A percentile compares a stretch with the other conserved stretches of the same genome.
phyloP scores from a whole-genome alignment of 2,797 vertebrate genomes.

The Acestrorhynchus altus region DNA sequence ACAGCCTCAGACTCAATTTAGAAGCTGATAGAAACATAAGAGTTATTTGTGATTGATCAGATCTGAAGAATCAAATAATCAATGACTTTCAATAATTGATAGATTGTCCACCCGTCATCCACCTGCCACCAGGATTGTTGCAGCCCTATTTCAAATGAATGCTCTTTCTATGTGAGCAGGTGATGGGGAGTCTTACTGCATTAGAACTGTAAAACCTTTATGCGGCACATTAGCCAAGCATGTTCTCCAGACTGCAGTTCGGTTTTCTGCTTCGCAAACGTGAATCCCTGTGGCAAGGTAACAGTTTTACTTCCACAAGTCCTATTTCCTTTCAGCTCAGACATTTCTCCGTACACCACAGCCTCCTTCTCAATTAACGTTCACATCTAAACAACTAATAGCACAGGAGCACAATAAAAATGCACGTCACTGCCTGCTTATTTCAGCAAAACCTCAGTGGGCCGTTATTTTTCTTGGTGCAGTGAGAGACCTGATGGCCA shows the following conservation, averaged over 20 bases:
- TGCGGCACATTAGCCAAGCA: not conserved
- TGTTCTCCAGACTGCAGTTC: not conserved
- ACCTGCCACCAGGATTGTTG: no score
- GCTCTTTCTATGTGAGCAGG: no score
- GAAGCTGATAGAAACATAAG: no score
- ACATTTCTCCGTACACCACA: slow-evolving; percentile 20
- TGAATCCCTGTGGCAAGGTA: not conserved
- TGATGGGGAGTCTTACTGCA: no score
- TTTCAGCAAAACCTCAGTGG: slow-evolving; percentile 35
- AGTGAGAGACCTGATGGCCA: slow-evolving; percentile 27
- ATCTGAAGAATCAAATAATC: no score
- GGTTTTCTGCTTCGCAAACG: not conserved
- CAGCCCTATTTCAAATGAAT: no score
- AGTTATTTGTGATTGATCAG: no score
- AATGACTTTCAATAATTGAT: no score
- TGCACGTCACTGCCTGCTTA: slow-evolving; percentile 37
- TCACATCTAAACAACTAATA: slow-evolving; percentile 31
- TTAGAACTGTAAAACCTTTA: slow-evolving; percentile 1
- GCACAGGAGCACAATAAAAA: slow-evolving; percentile 32
- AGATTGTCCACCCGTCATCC: no score
- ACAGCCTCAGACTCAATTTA: no score
- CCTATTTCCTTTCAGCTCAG: slow-evolving; percentile 9
- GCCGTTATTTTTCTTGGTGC: slow-evolving; percentile 29
- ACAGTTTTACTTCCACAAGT: not conserved
- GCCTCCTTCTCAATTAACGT: slow-evolving; percentile 38